Conservation (phyloP, 2,888 invertebrate species). For the Tetragnatha montana region DNA sequence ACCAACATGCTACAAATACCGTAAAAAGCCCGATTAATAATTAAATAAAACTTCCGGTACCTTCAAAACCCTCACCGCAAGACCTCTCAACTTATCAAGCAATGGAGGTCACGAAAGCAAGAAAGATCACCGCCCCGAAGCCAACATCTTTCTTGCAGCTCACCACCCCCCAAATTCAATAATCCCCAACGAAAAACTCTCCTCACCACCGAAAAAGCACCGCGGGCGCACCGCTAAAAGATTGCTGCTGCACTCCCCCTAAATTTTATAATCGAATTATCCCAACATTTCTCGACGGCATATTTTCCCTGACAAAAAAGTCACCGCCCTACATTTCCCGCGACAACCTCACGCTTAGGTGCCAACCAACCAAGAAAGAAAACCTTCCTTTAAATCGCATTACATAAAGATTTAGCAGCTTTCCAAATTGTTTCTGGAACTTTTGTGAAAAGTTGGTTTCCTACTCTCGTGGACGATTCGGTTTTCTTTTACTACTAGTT, state of each 20-base stretch:
- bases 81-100: too few species aligned
- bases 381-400: constrained; percentile 21
- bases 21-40: too few species aligned
- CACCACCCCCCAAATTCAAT: neutral
- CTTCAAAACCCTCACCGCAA: too few species aligned
- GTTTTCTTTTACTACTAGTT: neutral
- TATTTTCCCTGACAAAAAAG: neutral
- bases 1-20: too few species aligned
- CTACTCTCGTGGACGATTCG: neutral
- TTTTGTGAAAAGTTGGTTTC: neutral
- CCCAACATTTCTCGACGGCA: neutral
- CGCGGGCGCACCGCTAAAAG: neutral
- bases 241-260: constrained; percentile 4
- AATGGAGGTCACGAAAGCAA: too few species aligned
- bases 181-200: neutral
- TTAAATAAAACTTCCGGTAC: too few species aligned
- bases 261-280: neutral
- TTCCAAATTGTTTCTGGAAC: constrained; percentile 12
- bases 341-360: constrained; percentile 24
- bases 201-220: neutral
- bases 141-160: neutral
- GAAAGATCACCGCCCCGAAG: neutral
- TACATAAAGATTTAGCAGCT: constrained; percentile 17
- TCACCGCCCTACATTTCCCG: constrained; percentile 11
- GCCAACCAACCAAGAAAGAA: neutral